These are phyloP conservation scores for Rhagium mordax DNA, from an alignment of 2,888 invertebrate species.

Conservation along the genomic window DNA sequence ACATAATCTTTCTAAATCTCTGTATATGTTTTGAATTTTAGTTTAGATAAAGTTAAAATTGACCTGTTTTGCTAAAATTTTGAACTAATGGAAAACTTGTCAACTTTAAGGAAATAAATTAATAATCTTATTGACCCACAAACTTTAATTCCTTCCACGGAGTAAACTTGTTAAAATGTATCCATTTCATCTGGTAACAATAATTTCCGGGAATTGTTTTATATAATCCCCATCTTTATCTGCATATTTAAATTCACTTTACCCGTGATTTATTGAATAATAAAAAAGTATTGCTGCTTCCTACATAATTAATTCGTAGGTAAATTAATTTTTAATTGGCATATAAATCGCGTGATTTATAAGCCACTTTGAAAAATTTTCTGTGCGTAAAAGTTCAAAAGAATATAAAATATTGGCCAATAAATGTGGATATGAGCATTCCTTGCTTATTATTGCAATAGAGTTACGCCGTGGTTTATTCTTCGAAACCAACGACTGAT, in stretches of 20 bases:
- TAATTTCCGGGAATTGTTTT: slow-evolving; percentile 1
- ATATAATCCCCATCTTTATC: not conserved
- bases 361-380: not conserved
- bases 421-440: slow-evolving; percentile 5
- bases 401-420: slow-evolving; percentile 7
- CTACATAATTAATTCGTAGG: slow-evolving; percentile 11
- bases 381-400: not conserved
- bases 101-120: no score
- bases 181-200: not conserved
- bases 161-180: no score
- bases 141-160: no score
- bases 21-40: no score
- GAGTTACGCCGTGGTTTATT: not conserved
- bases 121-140: no score
- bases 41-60: no score
- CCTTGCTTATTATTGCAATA: not conserved
- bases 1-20: no score
- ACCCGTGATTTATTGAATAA: slow-evolving; percentile 5
- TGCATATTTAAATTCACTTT: not conserved
- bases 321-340: slow-evolving; percentile 16
- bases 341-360: slow-evolving; percentile 13
- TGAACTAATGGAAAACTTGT: no score
- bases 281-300: slow-evolving; percentile 4
- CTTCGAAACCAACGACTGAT: no score
- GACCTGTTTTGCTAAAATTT: no score